phyloP scores from a whole-genome alignment of 2,113 vertebrate species.

The Isichthys henryi region DNA sequence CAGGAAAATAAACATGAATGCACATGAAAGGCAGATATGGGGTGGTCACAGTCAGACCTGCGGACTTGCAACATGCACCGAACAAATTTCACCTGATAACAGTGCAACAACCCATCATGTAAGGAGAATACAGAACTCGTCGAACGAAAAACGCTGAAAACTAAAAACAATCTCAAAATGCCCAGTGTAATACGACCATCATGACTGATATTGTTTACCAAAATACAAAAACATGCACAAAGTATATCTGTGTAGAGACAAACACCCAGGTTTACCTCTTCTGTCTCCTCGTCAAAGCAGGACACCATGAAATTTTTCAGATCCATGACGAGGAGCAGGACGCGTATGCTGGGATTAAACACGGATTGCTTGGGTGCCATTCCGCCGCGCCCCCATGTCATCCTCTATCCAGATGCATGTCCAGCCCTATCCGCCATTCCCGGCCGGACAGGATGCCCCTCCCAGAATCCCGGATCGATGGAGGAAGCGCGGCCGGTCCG shows the following conservation, averaged over 20 bases:
- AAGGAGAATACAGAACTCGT: not conserved
- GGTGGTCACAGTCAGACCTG: not conserved
- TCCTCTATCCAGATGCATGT: conserved; percentile 13
- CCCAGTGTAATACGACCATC: not conserved
- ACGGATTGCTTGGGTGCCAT: not conserved
- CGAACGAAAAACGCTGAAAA: not conserved
- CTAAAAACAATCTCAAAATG: not conserved
- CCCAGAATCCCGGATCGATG: not conserved
- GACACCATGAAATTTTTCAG: not conserved
- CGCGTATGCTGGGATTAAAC: not conserved
- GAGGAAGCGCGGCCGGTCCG: conserved; percentile 17
- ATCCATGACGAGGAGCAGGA: conserved; percentile 20
- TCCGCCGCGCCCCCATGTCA: conserved; percentile 20
- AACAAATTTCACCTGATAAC: not conserved
- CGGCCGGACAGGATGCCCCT: conserved; percentile 23
- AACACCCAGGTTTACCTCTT: conserved; percentile 21
- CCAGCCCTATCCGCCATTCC: conserved; percentile 22
- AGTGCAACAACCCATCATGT: not conserved
- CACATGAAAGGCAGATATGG: not conserved
- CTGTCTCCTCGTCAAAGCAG: conserved; percentile 5
- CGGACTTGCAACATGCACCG: not conserved
- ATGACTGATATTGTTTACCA: not conserved
- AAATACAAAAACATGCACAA: not conserved
- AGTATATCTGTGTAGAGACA: not conserved
- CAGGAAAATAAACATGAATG: not conserved